These are phyloP conservation scores for Allygus modestus DNA, from an alignment of 2,888 invertebrate genomes.

Conservation along the genomic window DNA sequence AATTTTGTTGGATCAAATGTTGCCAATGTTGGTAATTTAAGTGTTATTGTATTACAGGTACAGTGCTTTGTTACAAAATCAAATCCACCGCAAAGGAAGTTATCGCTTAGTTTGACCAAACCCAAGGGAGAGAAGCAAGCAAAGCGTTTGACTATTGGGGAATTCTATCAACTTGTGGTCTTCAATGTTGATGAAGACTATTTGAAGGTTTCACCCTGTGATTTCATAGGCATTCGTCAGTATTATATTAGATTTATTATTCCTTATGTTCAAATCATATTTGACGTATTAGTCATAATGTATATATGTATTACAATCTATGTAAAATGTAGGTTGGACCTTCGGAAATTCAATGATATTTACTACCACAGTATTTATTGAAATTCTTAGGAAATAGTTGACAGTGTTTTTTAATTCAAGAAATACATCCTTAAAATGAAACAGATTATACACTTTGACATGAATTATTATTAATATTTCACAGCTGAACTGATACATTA, in stretches of 20 bases:
- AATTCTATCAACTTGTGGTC: slow-evolving; percentile 15
- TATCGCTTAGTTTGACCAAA: slow-evolving; percentile 12
- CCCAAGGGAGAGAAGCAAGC: background rate
- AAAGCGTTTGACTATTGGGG: slow-evolving; percentile 8
- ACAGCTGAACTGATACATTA: too few species aligned
- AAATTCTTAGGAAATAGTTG: too few species aligned
- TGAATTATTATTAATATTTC: too few species aligned
- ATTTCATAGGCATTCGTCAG: slow-evolving; percentile 25
- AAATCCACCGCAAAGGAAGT: background rate
- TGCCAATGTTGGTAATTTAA: background rate
- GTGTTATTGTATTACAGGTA: background rate
- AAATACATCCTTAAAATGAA: too few species aligned
- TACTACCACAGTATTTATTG: too few species aligned
- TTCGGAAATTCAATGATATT: too few species aligned
- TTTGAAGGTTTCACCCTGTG: background rate
- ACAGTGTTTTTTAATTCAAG: too few species aligned
- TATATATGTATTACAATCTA: too few species aligned
- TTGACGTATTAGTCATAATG: too few species aligned
- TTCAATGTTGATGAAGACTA: background rate
- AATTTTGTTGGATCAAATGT: too few species aligned
- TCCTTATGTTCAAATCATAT: background rate
- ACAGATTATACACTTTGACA: too few species aligned
- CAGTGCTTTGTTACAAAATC: slow-evolving; percentile 20
- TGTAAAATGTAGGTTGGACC: too few species aligned
- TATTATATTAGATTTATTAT: background rate